Conservation (phyloP, 2,113 vertebrate species). For the Meles meles region DNA sequence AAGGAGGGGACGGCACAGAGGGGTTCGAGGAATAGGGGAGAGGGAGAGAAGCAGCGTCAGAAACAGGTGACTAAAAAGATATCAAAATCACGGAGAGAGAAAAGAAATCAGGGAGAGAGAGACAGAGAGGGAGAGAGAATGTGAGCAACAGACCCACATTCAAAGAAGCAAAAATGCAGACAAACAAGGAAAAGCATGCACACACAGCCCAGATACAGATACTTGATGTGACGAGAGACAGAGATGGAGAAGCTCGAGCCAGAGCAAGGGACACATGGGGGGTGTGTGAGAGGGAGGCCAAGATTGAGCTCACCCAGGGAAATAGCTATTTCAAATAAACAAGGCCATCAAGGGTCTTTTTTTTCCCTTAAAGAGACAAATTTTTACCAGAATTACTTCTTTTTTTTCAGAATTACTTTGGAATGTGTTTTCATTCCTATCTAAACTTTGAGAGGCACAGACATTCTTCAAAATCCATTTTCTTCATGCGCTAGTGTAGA, state of each 20-base stretch:
- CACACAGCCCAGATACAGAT: too few relatives aligned
- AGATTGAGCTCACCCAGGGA: background rate
- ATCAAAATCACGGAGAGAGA: background rate
- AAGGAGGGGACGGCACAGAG: background rate
- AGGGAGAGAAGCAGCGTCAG: background rate
- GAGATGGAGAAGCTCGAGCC: background rate
- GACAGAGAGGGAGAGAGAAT: background rate
- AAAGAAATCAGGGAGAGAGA: background rate
- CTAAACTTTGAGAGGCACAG: background rate
- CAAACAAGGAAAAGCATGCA: background rate
- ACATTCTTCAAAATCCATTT: background rate
- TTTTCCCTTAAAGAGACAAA: background rate
- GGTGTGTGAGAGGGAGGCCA: background rate
- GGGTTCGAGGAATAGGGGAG: background rate
- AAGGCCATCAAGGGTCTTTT: background rate
- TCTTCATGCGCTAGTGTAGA: background rate
- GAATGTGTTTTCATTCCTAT: constrained; percentile 18
- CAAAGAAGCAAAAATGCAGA: background rate
- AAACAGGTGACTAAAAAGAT: background rate
- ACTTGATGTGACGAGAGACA: background rate
- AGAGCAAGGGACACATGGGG: background rate
- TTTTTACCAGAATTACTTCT: background rate
- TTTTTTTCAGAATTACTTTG: constrained; percentile 23
- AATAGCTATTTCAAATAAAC: background rate
- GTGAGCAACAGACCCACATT: background rate